Base-by-base conservation (phyloP, 2,888 invertebrate genomes). In the Neelides folsomi region DNA sequence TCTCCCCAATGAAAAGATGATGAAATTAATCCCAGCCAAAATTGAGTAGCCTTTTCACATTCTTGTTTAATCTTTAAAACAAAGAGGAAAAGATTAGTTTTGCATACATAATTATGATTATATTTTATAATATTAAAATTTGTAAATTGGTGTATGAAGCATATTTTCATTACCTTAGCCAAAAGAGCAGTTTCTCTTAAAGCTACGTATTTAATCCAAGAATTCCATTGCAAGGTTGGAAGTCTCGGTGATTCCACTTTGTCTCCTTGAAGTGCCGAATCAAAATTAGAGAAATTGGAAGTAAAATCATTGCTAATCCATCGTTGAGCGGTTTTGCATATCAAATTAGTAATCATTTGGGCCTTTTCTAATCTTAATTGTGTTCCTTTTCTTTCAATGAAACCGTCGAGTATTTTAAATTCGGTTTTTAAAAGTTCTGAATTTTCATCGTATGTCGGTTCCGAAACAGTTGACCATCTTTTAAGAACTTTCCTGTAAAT, bases 1-100 rank as follows among this genome's bases (percentile, higher is more conserved):
- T 64, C 64, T 10, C 58, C 55, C 51, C 62, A 59, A 57, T 64
- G 64, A 56, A 62, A 62, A 4, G 54, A 58, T 39, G 58, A 59
- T 37, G 60, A 53, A 39, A 64, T 64, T 47, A 64, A 44, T 27
- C 64, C 64, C 13, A 64, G 51, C 64, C 64, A 64, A 47, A 55
- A 62, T 27, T 54, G 55, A 1, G 55, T 56, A 7, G 62, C 55
- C 12, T 57, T 57, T 47, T 60, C 62, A 46, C 62, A 59, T 47
- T 62, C 62, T 20, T 52, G 48, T 36, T 56, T 57, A 40, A 64
- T 58, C 64, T 64, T 42, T 12, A 52, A 34, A 18, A 19, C 4
- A 16, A n/a, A 42, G 4, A 16, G 4, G 6, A 42, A 3, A 42
- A 42, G n/a, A 48, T 16, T 12, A 37, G 15, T n/a, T 13, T 16